These are phyloP conservation scores for Andrena minutula DNA, from an alignment of 2,888 invertebrate genomes.

Conservation along the genomic window DNA sequence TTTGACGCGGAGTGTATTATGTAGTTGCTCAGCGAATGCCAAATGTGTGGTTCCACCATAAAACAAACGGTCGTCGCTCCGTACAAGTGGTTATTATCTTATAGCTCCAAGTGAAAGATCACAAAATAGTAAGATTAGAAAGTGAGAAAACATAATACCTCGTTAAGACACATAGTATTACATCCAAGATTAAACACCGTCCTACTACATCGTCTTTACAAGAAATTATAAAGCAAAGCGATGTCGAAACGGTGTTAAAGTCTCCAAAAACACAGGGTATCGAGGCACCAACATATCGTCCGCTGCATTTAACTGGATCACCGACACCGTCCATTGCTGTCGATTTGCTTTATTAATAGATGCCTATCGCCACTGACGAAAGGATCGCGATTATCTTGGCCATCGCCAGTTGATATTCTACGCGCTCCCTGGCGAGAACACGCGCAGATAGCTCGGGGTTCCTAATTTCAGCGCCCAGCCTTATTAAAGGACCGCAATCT, in stretches of 20 bases:
- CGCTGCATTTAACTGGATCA: not conserved
- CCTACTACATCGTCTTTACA: constrained; percentile 41
- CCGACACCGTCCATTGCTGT: constrained; percentile 1
- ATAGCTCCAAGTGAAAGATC: no score
- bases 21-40: no score
- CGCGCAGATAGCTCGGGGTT: constrained; percentile 47
- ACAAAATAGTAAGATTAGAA: no score
- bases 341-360: constrained; percentile 49
- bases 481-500: constrained; percentile 48
- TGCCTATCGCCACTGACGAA: constrained; percentile 59
- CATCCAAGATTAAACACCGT: constrained; percentile 16
- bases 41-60: no score
- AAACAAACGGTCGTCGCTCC: no score
- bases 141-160: no score
- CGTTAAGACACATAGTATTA: no score
- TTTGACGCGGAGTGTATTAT: no score
- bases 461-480: constrained; percentile 47
- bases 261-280: constrained; percentile 25
- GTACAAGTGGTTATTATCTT: no score
- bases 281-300: not conserved
- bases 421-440: not conserved
- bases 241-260: constrained; percentile 22
- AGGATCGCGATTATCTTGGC: constrained; percentile 39
- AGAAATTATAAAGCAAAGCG: constrained; percentile 32
- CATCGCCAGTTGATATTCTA: constrained; percentile 42